Conservation (phyloP, 2,797 vertebrate genomes). For the Neosilurus hyrtlii region DNA sequence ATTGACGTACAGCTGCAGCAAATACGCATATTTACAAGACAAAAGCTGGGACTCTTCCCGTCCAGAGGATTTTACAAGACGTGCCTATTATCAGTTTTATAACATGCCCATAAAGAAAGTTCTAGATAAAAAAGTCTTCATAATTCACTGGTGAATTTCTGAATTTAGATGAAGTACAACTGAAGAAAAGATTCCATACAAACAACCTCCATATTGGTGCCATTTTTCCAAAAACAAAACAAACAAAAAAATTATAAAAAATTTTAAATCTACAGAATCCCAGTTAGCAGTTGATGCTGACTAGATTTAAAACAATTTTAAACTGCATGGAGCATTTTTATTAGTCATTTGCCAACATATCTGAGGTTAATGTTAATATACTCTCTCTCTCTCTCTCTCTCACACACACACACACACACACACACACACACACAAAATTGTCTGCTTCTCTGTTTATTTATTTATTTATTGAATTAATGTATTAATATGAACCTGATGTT, state of each 20-base stretch:
- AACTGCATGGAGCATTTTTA: neutral
- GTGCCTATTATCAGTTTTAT: constrained; percentile 18
- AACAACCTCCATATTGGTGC: neutral
- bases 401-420: neutral
- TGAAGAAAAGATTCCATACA: neutral
- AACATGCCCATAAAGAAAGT: neutral
- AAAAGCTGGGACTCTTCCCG: neutral
- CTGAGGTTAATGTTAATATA: too few species aligned
- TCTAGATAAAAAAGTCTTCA: neutral
- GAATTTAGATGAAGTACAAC: neutral
- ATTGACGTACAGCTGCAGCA: constrained; percentile 16
- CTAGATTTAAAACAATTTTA: neutral
- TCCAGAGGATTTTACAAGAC: neutral
- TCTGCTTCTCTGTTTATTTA: too few species aligned
- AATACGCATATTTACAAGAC: constrained; percentile 30
- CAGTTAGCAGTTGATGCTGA: neutral
- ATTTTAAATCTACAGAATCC: neutral
- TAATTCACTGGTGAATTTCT: neutral
- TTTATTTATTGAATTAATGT: neutral
- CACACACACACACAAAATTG: neutral
- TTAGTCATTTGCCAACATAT: neutral
- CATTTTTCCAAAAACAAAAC: neutral
- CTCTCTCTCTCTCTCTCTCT: neutral
- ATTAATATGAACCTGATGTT: neutral
- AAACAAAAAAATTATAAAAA: too few species aligned